Evolutionary conservation across 2,888 invertebrate genomes (phyloP), one percentile per base, ranked within the genome.

Genomic region (Oscheius onirici): DNA sequence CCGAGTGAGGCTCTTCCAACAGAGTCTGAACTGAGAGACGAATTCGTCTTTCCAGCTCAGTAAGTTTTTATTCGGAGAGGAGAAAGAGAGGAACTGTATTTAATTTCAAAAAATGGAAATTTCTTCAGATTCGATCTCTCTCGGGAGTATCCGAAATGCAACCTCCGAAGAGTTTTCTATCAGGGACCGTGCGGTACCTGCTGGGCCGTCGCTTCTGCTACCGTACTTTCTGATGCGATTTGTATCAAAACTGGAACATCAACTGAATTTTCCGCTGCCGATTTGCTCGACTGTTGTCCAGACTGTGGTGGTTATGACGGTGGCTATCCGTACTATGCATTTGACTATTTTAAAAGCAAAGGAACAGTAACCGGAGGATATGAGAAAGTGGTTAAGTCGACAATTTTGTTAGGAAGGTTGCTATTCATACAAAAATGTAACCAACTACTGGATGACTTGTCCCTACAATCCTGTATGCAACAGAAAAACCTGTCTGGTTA

Each of bases 121-220:
- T n/a, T n/a, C n/a, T 20, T 3, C 15, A 52, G 52, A 17, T 52
- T 52, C 20, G 52, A 52, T 20, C 22, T 52, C 11, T 52, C 52
- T 3, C 20, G 52, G 3, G 52, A 52, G 13, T 52, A 52, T 20
- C 52, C 52, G 5, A 52, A 20, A 20, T 52, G 52, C 13, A 17
- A 17, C 22, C 3, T 52, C 24, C 52, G 52, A 15, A 20, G 52
- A 5, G 15, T 24, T 24, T 52, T 52, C 22, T 52, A 52, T 20
- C 52, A 52, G 13, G 52, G 52, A 20, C 52, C 52, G 20, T 52
- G 52, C 13, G 52, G 52, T 52, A 52, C 52, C 6, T 52, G 52
- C 13, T 52, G 52, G 52, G 52, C 52, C 20, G 5, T 52, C 5
- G 52, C 52, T 13, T 8, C 22, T 11, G 52, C 52, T 22, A 52